phyloP scores from a whole-genome alignment of 23 tunicate genomes.

The Phallusia fumigata region DNA sequence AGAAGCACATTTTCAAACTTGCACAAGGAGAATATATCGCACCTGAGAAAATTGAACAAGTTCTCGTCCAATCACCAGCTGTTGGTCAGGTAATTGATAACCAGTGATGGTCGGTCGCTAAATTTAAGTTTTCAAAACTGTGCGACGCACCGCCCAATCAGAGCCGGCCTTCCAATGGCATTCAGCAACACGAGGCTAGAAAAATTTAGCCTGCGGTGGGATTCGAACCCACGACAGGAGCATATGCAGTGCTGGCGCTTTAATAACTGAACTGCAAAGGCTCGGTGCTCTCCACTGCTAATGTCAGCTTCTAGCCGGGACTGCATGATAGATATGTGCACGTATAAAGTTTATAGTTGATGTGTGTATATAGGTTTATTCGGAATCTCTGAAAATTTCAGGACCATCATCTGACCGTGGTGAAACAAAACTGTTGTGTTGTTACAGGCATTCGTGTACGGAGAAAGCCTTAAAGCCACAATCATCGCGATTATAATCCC shows the following conservation, averaged over 20 bases:
- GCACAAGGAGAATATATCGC: conserved; percentile 98
- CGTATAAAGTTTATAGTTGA: not conserved
- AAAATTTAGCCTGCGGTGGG: too few species aligned
- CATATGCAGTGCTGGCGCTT: too few species aligned
- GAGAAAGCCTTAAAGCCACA: conserved; percentile 62
- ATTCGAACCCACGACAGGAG: too few species aligned
- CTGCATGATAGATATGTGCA: not conserved
- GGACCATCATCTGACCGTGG: too few species aligned
- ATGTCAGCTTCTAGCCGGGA: too few species aligned
- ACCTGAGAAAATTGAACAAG: conserved; percentile 92
- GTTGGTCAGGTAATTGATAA: conserved; percentile 60
- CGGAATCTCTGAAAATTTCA: not conserved
- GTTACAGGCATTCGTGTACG: conserved; percentile 63
- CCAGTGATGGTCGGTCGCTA: too few species aligned
- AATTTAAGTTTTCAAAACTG: too few species aligned
- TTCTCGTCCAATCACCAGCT: conserved; percentile 56
- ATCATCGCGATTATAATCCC: conserved; percentile 69
- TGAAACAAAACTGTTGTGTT: not conserved
- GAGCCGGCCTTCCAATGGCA: too few species aligned
- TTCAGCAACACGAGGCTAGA: too few species aligned
- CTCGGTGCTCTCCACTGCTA: too few species aligned
- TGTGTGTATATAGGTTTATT: not conserved
- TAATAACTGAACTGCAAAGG: too few species aligned
- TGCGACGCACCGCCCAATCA: too few species aligned
- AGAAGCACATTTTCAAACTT: conserved; percentile 89